phyloP scores from a whole-genome alignment of 1,140 invertebrate genomes.

The Portunus trituberculatus region DNA sequence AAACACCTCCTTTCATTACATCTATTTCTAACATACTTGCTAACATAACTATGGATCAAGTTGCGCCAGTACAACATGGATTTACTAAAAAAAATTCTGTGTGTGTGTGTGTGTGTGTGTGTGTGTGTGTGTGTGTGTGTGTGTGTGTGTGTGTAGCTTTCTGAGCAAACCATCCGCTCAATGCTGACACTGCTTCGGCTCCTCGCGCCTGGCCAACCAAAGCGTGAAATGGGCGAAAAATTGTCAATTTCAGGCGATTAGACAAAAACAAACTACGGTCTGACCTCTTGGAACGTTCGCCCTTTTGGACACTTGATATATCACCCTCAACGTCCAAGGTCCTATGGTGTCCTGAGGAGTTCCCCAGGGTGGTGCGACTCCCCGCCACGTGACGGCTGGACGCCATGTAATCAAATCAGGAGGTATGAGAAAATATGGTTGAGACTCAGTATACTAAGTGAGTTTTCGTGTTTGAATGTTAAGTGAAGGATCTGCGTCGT shows the following conservation, averaged over 20 bases:
- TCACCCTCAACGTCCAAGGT: slow-evolving; percentile 3
- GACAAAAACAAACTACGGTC: slow-evolving; percentile 45
- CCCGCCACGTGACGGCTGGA: slow-evolving; percentile 37
- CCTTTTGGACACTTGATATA: slow-evolving; percentile 44
- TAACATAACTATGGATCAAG: too few relatives aligned
- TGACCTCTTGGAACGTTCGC: neutral
- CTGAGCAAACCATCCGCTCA: too few relatives aligned
- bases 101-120: too few relatives aligned
- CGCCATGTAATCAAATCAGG: slow-evolving; percentile 67
- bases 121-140: too few relatives aligned
- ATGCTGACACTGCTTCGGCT: too few relatives aligned
- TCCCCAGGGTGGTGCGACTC: neutral
- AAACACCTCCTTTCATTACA: too few relatives aligned
- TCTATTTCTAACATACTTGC: too few relatives aligned
- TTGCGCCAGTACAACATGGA: too few relatives aligned
- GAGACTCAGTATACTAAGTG: slow-evolving; percentile 49
- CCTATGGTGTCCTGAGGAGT: slow-evolving; percentile 42
- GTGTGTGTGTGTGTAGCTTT: too few relatives aligned
- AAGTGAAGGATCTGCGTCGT: slow-evolving; percentile 44
- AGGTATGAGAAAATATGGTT: slow-evolving; percentile 55
- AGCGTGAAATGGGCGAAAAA: slow-evolving; percentile 50
- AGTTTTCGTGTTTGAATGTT: slow-evolving; percentile 56
- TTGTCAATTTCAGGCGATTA: slow-evolving; percentile 50
- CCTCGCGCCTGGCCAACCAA: neutral
- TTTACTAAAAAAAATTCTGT: too few relatives aligned